These are phyloP conservation scores for Takifugu bimaculatus DNA, from an alignment of 2,113 vertebrate species.

Conservation along the genomic window DNA sequence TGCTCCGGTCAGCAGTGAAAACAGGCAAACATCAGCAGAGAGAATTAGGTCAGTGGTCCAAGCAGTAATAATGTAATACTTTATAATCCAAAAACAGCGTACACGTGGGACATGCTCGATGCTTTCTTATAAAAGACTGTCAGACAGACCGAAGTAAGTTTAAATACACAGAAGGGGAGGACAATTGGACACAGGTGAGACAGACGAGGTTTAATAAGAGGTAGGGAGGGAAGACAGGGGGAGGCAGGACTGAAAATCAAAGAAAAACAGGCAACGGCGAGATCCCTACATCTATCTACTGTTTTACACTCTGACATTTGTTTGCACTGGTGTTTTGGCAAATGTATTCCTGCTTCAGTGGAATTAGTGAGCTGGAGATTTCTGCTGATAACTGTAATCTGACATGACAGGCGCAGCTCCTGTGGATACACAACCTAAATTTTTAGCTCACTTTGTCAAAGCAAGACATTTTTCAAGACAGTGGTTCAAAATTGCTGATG, in stretches of 20 bases:
- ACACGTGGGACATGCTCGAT: no score
- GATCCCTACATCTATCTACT: no score
- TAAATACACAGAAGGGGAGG: no score
- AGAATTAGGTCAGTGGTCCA: no score
- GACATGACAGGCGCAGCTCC: constrained; percentile 36
- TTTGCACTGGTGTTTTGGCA: constrained; percentile 20
- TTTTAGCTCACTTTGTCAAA: constrained; percentile 29
- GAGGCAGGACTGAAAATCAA: not conserved
- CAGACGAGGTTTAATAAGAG: not conserved
- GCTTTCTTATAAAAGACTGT: no score
- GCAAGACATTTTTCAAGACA: not conserved
- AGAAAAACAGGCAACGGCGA: not conserved
- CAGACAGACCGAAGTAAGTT: no score
- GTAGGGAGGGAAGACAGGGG: not conserved
- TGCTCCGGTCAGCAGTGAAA: no score
- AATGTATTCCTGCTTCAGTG: constrained; percentile 15
- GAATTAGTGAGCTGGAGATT: constrained; percentile 4
- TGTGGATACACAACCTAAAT: constrained; percentile 33
- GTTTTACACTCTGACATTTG: constrained; percentile 4
- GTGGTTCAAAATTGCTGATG: not conserved
- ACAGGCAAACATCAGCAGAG: no score
- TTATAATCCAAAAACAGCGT: no score
- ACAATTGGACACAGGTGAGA: no score
- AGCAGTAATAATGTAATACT: no score
- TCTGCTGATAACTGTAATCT: constrained; percentile 15